These are phyloP conservation scores for Zaprionus camerounensis DNA, from an alignment of 1,140 invertebrate species.

Conservation along the genomic window DNA sequence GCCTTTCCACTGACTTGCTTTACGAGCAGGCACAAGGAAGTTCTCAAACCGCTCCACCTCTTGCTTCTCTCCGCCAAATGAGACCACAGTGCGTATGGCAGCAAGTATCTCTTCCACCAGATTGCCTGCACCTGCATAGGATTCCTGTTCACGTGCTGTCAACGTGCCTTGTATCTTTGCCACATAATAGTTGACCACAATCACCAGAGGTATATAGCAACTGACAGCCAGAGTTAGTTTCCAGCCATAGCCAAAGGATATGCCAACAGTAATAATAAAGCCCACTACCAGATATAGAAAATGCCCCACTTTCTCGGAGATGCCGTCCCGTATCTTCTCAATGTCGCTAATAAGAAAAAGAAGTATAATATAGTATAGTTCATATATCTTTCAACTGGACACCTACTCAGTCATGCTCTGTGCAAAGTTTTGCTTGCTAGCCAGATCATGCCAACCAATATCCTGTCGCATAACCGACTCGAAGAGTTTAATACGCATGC, in stretches of 20 bases:
- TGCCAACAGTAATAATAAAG: constrained; percentile 88
- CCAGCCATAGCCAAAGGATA: constrained; percentile 92
- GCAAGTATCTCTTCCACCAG: constrained; percentile 94
- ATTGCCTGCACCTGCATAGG: constrained; percentile 92
- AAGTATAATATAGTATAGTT: not conserved
- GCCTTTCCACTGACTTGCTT: constrained; percentile 87
- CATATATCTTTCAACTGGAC: constrained; percentile 31
- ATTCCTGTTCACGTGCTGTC: constrained; percentile 90
- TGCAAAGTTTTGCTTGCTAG: constrained; percentile 94
- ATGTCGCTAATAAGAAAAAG: constrained; percentile 89
- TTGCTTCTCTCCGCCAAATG: constrained; percentile 90
- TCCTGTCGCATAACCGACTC: constrained; percentile 93
- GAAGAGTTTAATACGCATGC: constrained; percentile 89
- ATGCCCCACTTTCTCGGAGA: constrained; percentile 94
- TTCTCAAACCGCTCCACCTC: constrained; percentile 88
- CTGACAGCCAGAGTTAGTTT: constrained; percentile 92
- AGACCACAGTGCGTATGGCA: constrained; percentile 89
- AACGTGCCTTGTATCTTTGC: constrained; percentile 88
- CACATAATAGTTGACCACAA: constrained; percentile 88
- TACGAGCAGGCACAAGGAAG: constrained; percentile 86
- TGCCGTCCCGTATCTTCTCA: constrained; percentile 93
- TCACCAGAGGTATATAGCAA: constrained; percentile 92
- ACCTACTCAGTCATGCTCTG: constrained; percentile 92
- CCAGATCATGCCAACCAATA: constrained; percentile 95
- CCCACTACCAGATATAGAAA: constrained; percentile 88